Conservation (phyloP, 2,113 vertebrate genomes). For the Toxostoma redivivum region DNA sequence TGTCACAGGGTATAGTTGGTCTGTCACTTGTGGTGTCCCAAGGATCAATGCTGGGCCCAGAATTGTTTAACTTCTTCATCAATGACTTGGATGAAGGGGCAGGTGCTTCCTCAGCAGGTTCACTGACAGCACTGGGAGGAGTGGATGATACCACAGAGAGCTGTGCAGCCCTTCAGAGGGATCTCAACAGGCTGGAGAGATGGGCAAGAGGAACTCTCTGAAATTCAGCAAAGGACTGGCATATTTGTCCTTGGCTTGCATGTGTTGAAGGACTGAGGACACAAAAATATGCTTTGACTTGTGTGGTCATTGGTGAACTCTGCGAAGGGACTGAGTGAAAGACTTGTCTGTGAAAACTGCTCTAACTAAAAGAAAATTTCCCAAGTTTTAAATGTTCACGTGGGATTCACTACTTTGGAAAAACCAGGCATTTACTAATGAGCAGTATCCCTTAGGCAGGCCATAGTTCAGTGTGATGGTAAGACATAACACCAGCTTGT, state of each 20-base stretch:
- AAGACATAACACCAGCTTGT: fast-evolving
- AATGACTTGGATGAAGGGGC: not conserved
- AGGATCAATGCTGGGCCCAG: fast-evolving
- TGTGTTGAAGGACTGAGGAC: not conserved
- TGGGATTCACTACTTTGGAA: not conserved
- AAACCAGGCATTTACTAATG: not conserved
- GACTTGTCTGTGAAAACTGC: not conserved
- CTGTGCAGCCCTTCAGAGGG: not conserved
- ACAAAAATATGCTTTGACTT: not conserved
- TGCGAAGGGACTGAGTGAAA: not conserved
- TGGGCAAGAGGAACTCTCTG: not conserved
- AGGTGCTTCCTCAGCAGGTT: not conserved
- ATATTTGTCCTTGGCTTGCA: not conserved
- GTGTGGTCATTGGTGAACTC: not conserved
- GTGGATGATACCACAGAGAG: too few species aligned
- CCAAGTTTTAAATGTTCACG: not conserved
- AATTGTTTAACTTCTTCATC: not conserved
- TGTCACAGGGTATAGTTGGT: not conserved
- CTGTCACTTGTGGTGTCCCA: not conserved
- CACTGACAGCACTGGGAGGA: not conserved
- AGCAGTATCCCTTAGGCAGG: not conserved
- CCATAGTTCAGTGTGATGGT: not conserved
- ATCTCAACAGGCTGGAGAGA: not conserved
- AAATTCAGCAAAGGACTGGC: not conserved
- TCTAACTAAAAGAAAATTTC: not conserved